phyloP scores from a whole-genome alignment of 2,888 invertebrate genomes.

The Drosophila nr. perissopoda region DNA sequence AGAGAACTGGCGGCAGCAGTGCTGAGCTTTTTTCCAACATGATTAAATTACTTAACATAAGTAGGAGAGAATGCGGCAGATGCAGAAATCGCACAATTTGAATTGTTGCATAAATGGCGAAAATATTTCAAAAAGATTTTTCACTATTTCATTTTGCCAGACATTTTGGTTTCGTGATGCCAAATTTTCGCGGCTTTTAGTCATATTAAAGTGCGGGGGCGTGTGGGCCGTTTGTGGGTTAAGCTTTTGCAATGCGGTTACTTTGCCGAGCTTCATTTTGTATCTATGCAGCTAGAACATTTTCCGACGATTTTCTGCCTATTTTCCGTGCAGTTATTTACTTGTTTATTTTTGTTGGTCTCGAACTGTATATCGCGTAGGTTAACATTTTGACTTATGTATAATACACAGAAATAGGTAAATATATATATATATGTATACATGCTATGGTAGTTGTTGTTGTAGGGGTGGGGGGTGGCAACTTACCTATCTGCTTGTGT shows the following conservation, averaged over 20 bases:
- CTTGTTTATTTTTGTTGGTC: slow-evolving; percentile 13
- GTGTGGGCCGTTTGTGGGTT: not conserved
- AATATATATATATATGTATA: not conserved
- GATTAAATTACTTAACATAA: slow-evolving; percentile 57
- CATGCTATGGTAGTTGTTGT: slow-evolving; percentile 23
- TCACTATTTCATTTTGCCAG: slow-evolving; percentile 12
- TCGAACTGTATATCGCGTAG: slow-evolving; percentile 9
- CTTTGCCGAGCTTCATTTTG: slow-evolving; percentile 66
- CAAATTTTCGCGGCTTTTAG: slow-evolving; percentile 75
- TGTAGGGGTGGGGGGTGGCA: not conserved
- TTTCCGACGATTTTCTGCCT: slow-evolving; percentile 28
- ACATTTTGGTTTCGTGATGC: slow-evolving; percentile 29
- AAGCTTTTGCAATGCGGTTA: not conserved
- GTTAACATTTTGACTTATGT: slow-evolving; percentile 35
- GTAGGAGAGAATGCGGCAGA: slow-evolving; percentile 25
- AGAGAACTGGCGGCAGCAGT: not conserved
- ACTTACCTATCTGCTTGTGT: slow-evolving; percentile 88
- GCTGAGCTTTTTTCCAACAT: slow-evolving; percentile 1
- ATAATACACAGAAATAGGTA: slow-evolving; percentile 14
- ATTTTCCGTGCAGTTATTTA: slow-evolving; percentile 15
- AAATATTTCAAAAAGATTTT: slow-evolving; percentile 41
- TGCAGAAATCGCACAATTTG: slow-evolving; percentile 29
- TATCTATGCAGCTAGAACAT: slow-evolving; percentile 48
- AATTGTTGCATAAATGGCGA: slow-evolving; percentile 55
- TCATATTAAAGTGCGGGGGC: slow-evolving; percentile 69